phyloP scores from a whole-genome alignment of 1,140 invertebrate genomes.

The Formica exsecta region DNA sequence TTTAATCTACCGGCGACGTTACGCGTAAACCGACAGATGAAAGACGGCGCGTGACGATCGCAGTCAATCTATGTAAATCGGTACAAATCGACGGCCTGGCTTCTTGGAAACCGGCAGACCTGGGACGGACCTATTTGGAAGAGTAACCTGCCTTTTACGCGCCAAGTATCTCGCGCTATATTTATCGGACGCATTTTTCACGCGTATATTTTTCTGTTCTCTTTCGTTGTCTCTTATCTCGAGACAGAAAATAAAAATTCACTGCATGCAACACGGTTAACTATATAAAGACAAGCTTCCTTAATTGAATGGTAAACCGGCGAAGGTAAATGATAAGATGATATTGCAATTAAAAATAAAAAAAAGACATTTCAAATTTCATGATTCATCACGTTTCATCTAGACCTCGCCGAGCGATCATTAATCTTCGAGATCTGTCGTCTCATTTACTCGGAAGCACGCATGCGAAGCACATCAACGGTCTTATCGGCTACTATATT shows the following conservation, averaged over 20 bases:
- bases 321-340: neutral
- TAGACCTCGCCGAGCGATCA: constrained; percentile 21
- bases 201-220: too few relatives aligned
- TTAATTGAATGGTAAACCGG: constrained; percentile 31
- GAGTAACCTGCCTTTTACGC: constrained; percentile 30
- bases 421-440: constrained; percentile 57
- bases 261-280: neutral
- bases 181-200: neutral
- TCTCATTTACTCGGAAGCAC: constrained; percentile 55
- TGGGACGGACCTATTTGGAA: constrained; percentile 41
- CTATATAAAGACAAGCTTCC: neutral
- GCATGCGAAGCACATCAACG: constrained; percentile 5
- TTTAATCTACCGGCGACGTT: constrained; percentile 29
- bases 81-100: constrained; percentile 27
- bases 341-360: constrained; percentile 1
- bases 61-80: constrained; percentile 64
- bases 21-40: constrained; percentile 63
- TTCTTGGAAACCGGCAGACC: constrained; percentile 54
- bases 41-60: constrained; percentile 50
- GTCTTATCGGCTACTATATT: constrained; percentile 49
- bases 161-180: neutral
- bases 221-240: neutral
- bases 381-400: constrained; percentile 28
- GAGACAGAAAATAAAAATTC: neutral
- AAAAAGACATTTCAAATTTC: constrained; percentile 39